These are phyloP conservation scores for Yoshiicerus persimilis DNA, from an alignment of 1,140 invertebrate genomes.

Conservation along the genomic window DNA sequence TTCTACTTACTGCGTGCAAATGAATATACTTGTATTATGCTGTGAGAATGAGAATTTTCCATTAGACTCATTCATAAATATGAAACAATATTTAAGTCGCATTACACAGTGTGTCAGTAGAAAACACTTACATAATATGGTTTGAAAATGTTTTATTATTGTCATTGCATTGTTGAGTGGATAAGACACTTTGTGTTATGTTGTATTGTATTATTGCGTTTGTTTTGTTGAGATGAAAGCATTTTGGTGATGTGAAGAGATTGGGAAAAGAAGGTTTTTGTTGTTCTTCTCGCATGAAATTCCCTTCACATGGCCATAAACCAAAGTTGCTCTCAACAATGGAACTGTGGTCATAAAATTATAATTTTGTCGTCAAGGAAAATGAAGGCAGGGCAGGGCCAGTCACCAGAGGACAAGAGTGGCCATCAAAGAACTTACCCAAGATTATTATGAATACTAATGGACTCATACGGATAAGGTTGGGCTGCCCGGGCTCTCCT, in stretches of 20 bases:
- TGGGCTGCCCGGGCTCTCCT: neutral
- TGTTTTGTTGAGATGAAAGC: neutral
- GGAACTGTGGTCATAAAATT: conserved; percentile 2
- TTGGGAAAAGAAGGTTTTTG: neutral
- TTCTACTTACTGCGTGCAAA: too few species aligned
- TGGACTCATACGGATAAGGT: neutral
- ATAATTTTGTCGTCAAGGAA: neutral
- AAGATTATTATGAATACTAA: neutral
- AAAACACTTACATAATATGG: too few species aligned
- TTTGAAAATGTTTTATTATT: neutral
- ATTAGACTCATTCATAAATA: neutral
- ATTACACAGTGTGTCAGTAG: neutral
- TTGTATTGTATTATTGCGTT: neutral
- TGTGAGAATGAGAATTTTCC: neutral
- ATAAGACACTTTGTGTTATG: neutral
- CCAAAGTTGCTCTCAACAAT: neutral
- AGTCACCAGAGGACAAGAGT: neutral
- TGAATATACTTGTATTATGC: too few species aligned
- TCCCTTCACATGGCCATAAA: conserved; percentile 3
- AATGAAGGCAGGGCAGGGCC: neutral
- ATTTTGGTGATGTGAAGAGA: neutral
- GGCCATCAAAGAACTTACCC: neutral
- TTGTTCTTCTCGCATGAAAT: neutral
- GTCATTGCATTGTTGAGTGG: neutral
- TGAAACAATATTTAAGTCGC: neutral